Evolutionary conservation across 2,797 vertebrate genomes (phyloP), one percentile per base, ranked within the genome.

Genomic region (Bradypodion ventrale): DNA sequence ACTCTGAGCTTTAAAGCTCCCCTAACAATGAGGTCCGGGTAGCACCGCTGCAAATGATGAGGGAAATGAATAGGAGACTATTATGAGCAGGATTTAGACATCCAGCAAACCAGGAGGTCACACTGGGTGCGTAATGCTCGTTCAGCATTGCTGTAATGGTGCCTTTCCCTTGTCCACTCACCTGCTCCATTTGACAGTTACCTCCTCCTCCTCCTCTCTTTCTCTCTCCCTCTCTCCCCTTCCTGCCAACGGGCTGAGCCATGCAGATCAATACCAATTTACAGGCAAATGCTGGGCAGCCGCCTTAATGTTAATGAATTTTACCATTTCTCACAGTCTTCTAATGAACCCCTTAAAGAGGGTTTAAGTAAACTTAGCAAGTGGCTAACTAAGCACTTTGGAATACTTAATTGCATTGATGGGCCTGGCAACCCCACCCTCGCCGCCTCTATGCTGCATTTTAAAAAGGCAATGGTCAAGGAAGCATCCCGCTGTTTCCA

Each of bases 191-290:
- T 69, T 84, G 84, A 46, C 44, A 35, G 89, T 86, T 59, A 40
- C 90, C 92, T 62, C 84, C 66, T 12, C 40, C 13, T 42, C 35
- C 29, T 27, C 75, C 32, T 19, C 29, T n/a, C n/a, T n/a, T n/a
- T 44, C 68, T 44, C 78, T 40, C 65, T 52, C 46, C 40, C 65
- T 49, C 37, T 32, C 52, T 32, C 66, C 52, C 40, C 62, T 69
- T 23, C 8, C 72, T 75, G 63, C 78, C 84, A 85, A 78, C 63
- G 37, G 72, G 88, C 63, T 87, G 29, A 88, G 87, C 89, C 88
- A 89, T 75, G 90, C 91, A 83, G 94, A 95, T 97, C 97, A 96
- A 98, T 97, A 95, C 94, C 96, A 94, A 96, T 97, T 97, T 97
- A 96, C 97, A 97, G 96, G 95, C 95, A 95, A 96, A 97, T 90